Evolutionary conservation across 1,140 invertebrate species (phyloP).

Genomic region (Camponotus floridanus): DNA sequence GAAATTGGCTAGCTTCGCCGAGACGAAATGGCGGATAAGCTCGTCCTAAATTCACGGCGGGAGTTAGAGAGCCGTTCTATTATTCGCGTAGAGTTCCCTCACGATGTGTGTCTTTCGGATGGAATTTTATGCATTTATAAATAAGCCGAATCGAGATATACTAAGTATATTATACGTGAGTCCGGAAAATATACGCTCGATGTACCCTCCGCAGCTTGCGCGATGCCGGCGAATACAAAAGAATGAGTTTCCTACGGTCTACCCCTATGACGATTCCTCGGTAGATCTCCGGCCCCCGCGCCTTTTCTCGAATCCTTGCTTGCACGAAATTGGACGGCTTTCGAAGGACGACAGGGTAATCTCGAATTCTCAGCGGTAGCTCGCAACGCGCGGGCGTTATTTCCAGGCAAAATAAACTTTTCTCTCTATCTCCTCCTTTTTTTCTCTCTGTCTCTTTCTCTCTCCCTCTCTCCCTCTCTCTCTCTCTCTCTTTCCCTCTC

Average conservation of each 20-base stretch:
- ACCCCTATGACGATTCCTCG: slow-evolving; percentile 40
- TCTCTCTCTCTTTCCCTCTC: not conserved
- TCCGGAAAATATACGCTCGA: slow-evolving; percentile 6
- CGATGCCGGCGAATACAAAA: not conserved
- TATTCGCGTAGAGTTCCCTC: not conserved
- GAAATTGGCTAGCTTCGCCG: slow-evolving; percentile 59
- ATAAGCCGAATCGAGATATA: not conserved
- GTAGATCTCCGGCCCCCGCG: slow-evolving; percentile 71
- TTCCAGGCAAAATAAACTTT: slow-evolving; percentile 66
- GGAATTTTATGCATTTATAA: not conserved
- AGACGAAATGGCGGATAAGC: slow-evolving; percentile 49
- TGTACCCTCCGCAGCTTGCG: slow-evolving; percentile 10
- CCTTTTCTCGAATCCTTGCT: slow-evolving; percentile 73
- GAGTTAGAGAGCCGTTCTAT: slow-evolving; percentile 36
- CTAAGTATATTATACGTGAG: not conserved
- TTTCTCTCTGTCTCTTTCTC: not conserved
- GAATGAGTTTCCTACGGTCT: slow-evolving; percentile 13
- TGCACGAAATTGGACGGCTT: slow-evolving; percentile 78
- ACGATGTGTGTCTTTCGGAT: not conserved
- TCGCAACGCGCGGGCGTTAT: slow-evolving; percentile 60
- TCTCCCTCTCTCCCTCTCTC: too few relatives aligned
- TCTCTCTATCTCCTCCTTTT: slow-evolving; percentile 8
- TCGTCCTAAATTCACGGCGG: slow-evolving; percentile 35
- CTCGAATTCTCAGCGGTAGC: slow-evolving; percentile 66
- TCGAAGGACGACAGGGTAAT: slow-evolving; percentile 68